Base-by-base conservation (phyloP, 2,113 vertebrate genomes). In the Bostrychus sinensis region DNA sequence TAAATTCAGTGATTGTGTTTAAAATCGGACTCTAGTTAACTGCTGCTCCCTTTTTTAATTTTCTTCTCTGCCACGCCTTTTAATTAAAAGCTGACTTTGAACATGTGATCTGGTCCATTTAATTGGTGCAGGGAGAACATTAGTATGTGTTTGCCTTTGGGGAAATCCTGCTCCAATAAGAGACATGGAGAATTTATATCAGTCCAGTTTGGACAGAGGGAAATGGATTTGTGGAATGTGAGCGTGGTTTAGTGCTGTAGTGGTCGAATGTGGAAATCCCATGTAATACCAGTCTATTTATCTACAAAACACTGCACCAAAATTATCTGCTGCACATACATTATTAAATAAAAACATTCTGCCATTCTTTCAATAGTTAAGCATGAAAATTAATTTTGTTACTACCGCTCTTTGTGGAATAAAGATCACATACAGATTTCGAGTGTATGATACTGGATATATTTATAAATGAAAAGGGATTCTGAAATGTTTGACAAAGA, bases 101-200 rank as follows among this genome's bases (percentile, higher is more conserved):
- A 64, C 70, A 79, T 83, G 75, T 77, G 72, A 81, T 73, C 66
- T 78, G 70, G 78, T 72, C 77, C 72, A 72, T 82, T 75, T 80
- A 77, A 80, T 77, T 77, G 66, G 42, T 45, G 50, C 14, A 51
- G 26, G 57, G 63, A 72, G 72, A 79, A 58, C 75, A 73, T 75
- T 70, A 72, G 55, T 77, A 60, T 58, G 13, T 19, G 0, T 41
- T 51, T 12, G 62, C 66, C 81, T 72, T 69, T 4, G 20, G 69
- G 75, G 75, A 74, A 71, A 72, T 69, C 39, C 19, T 14, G 42
- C 39, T 58, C 60, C 6, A 1, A 72, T 72, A 45, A 42, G 54
- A 14, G 30, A 57, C 19, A 1, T 17, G 16, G 59, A 61, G 62
- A 62, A 75, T 63, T 74, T 71, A 62, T 69, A 80, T 81, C 68